Conservation (phyloP, 2,797 vertebrate species). For the Erethizon dorsatum region DNA sequence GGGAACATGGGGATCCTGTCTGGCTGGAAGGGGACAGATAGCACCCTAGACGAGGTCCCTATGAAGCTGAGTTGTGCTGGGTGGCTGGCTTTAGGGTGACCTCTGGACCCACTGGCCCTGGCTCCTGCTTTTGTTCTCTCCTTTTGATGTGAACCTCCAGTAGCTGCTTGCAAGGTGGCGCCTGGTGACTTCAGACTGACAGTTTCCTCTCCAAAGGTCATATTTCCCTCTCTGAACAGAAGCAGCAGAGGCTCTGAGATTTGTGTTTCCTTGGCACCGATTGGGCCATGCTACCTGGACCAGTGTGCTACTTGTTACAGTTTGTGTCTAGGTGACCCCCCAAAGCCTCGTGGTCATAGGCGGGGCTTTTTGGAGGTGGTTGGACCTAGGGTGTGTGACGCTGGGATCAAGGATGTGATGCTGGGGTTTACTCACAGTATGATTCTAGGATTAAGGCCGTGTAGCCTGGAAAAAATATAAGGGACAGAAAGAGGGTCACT, state of each 20-base stretch:
- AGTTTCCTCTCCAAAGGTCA: neutral
- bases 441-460: neutral
- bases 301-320: no score
- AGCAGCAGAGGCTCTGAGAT: neutral
- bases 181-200: neutral
- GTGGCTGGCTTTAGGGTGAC: neutral
- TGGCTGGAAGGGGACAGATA: neutral
- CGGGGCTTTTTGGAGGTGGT: neutral
- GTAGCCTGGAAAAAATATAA: neutral
- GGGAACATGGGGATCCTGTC: neutral
- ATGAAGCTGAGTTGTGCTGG: neutral
- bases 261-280: neutral
- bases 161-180: neutral
- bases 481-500: neutral
- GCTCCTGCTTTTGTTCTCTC: neutral
- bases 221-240: neutral
- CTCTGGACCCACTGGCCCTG: accelerated
- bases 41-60: neutral
- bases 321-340: neutral
- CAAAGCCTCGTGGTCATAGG: neutral
- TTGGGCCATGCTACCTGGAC: neutral
- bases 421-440: neutral
- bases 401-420: neutral
- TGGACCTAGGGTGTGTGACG: neutral
- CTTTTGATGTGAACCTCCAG: neutral